These are phyloP conservation scores for Dinocampus coccinellae DNA, from an alignment of 2,888 invertebrate genomes.

Conservation along the genomic window DNA sequence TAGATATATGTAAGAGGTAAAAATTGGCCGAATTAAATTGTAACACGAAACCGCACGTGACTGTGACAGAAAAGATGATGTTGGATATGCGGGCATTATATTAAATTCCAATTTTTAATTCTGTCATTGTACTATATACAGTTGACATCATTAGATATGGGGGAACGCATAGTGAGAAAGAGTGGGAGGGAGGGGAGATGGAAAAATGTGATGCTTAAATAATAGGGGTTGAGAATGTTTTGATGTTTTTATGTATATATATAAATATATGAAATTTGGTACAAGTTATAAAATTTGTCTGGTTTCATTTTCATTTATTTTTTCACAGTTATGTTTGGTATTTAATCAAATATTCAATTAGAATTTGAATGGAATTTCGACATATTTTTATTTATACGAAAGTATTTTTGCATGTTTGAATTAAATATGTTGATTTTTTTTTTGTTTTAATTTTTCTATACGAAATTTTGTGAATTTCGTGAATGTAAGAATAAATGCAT, in stretches of 20 bases:
- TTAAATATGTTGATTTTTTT: too few species aligned
- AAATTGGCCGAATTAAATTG: conserved; percentile 69
- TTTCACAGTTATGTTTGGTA: background rate
- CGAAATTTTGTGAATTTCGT: too few species aligned
- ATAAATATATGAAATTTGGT: background rate
- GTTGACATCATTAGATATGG: background rate
- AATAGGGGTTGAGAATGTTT: background rate
- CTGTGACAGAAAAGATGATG: conserved; percentile 46
- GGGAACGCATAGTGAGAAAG: background rate
- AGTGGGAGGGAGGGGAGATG: too few species aligned
- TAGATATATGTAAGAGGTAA: background rate
- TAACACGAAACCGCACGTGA: conserved; percentile 69
- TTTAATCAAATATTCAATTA: background rate
- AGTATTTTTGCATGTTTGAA: too few species aligned
- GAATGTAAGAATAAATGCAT: too few species aligned
- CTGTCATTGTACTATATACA: background rate
- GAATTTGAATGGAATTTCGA: too few species aligned
- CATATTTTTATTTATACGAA: too few species aligned
- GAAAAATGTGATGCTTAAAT: background rate
- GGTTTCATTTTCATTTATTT: background rate
- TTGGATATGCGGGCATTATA: conserved; percentile 18
- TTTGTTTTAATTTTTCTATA: too few species aligned
- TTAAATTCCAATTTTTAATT: conserved; percentile 16
- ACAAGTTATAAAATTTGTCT: background rate
- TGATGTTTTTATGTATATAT: background rate